Base-by-base conservation (phyloP, 2,888 invertebrate species). In the Diaperis boleti region DNA sequence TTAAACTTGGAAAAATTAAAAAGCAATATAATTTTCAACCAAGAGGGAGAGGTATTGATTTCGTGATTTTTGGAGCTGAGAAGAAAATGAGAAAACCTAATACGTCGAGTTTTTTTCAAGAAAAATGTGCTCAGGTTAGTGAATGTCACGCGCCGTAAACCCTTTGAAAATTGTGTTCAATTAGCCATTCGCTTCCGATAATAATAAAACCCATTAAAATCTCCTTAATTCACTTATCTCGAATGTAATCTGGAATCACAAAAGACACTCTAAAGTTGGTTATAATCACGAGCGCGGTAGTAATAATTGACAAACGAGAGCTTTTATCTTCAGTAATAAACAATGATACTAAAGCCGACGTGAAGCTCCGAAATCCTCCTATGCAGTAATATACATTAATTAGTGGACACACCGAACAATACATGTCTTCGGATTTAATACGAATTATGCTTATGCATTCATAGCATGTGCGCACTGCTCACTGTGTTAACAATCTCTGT, bases 371-470 rank as follows among this genome's bases (percentile, higher is more conserved):
- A 37, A 62, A 62, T 62, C 44, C 62, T 57, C 44, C 50, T 56
- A 60, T 55, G 56, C 60, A 60, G 64, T 39, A 55, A 33, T 47
- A 39, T 65, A 62, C 59, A 66, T 68, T 66, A 68, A 66, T 66
- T 60, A 68, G 66, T 61, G 65, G 65, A 62, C 64, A 62, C 49
- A 59, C 54, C 18, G 52, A 60, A 62, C 66, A 67, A 67, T 64
- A 65, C 44, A 62, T 59, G 61, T 65, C 65, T 62, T 61, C 41
- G 67, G 67, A 64, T 65, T 62, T 64, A 67, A 44, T 22, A 18
- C 52, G 57, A 62, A 35, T 62, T 62, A 62, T 59, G 49, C 37
- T 39, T 49, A 56, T 49, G 41, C 49, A 49, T 49, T 49, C 49
- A 49, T 11, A 26, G 59, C 59, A 20, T 44, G 20, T 56, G 56